These are phyloP conservation scores for Bos javanicus DNA, from an alignment of 2,113 vertebrate genomes.

Conservation along the genomic window DNA sequence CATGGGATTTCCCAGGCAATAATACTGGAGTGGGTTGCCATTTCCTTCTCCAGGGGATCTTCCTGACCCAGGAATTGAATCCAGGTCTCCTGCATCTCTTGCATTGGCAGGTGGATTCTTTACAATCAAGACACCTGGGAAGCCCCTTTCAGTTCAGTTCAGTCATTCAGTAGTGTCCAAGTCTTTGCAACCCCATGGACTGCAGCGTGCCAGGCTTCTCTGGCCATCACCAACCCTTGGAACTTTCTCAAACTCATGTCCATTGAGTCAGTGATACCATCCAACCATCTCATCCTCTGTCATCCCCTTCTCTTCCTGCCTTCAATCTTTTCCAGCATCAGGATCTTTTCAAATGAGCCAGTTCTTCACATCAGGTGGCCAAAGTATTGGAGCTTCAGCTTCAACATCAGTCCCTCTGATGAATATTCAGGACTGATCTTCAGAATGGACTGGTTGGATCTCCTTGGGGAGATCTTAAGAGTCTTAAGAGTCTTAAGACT, in stretches of 20 bases:
- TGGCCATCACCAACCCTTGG: not conserved
- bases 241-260: not conserved
- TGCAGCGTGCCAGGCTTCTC: not conserved
- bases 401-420: not conserved
- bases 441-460: not conserved
- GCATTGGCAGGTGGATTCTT: not conserved
- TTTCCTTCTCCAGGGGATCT: not conserved
- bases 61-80: not conserved
- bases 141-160: not conserved
- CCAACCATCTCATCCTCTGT: not conserved
- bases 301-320: not conserved
- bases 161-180: not conserved
- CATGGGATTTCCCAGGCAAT: not conserved
- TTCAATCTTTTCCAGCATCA: not conserved
- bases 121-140: not conserved
- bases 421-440: not conserved
- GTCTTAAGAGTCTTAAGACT: not conserved
- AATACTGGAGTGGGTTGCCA: not conserved
- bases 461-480: not conserved
- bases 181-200: accelerated
- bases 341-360: not conserved
- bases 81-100: not conserved
- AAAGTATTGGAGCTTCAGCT: not conserved
- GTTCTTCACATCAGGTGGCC: not conserved
- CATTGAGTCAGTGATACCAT: not conserved